Evolutionary conservation across 2,797 vertebrate genomes (phyloP).

Genomic region (Ispidina lecontei): DNA sequence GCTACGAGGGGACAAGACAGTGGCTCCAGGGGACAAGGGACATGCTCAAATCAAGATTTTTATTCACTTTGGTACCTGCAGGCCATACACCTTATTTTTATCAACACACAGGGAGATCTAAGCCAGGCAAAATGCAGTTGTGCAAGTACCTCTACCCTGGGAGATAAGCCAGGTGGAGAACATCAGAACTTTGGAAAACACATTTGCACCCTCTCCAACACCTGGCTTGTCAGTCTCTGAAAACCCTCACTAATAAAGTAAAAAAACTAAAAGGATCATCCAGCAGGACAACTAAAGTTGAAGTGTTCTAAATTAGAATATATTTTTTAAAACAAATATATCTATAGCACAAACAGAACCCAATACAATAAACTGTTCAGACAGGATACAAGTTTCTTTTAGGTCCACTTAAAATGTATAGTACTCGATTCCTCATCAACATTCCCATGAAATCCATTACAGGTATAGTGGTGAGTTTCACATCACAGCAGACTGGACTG

Average conservation of each 20-base stretch:
- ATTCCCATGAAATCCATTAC: neutral
- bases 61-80: accelerated
- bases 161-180: neutral
- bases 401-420: accelerated
- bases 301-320: neutral
- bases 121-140: neutral
- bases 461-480: neutral
- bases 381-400: neutral
- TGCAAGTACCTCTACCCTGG: accelerated
- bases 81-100: neutral
- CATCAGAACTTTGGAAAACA: neutral
- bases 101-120: neutral
- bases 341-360: neutral
- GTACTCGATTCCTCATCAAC: neutral
- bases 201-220: neutral
- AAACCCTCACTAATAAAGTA: accelerated
- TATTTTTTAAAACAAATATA: neutral
- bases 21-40: neutral
- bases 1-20: neutral
- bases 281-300: neutral
- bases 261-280: neutral
- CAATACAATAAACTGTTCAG: neutral
- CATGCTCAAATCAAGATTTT: neutral
- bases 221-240: neutral
- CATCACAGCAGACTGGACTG: neutral